Base-by-base conservation (phyloP, 2,888 invertebrate species). In the Flexamia atlantica region DNA sequence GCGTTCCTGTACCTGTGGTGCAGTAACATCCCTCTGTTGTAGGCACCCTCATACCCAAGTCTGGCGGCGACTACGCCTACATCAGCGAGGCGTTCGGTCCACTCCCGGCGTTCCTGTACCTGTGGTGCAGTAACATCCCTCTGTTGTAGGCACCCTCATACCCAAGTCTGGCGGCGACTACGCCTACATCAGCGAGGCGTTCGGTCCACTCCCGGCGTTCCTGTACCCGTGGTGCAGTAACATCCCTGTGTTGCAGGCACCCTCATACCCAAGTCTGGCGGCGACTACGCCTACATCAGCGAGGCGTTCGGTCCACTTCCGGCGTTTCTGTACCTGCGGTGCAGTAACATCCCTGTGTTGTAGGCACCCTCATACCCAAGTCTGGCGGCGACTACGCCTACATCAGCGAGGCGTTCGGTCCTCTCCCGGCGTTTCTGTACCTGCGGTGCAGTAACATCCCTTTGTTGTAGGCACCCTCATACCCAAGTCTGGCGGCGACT, bases 221-320 rank as follows among this genome's bases (percentile, higher is more conserved):
- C 46, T 46, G 12, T 46, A 46, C 46, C 46, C 14, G 46, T 46
- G 46, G 36, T 4, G 4, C 36, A 9, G 5, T 36, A 9, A 7
- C 9, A 9, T 36, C 36, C 12, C 14, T 12, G 46, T 46, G 46
- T 46, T 46, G 46, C 46, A 46, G 46, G 46, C 46, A 46, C 46
- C 12, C 46, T 46, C 12, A 46, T 46, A 10, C 46, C 46, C 46
- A 46, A 46, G 46, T 46, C 46, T 46, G 46, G 46, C 46, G 46
- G 46, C 14, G 46, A 46, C 46, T 46, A 46, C 46, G 46, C 46
- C 46, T 46, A 46, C 46, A 46, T 46, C 46, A 46, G 46, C 46
- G 46, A 46, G 46, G 46, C 46, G 12, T 46, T 46, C 46, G 46
- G 46, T 46, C 46, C 46, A 17, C 46, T 46, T 17, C 46, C 46